Percentiles rank a stretch among this genome's conserved stretches.
phyloP scores from a whole-genome alignment of 2,797 vertebrate species.

The Carcharodon carcharias region DNA sequence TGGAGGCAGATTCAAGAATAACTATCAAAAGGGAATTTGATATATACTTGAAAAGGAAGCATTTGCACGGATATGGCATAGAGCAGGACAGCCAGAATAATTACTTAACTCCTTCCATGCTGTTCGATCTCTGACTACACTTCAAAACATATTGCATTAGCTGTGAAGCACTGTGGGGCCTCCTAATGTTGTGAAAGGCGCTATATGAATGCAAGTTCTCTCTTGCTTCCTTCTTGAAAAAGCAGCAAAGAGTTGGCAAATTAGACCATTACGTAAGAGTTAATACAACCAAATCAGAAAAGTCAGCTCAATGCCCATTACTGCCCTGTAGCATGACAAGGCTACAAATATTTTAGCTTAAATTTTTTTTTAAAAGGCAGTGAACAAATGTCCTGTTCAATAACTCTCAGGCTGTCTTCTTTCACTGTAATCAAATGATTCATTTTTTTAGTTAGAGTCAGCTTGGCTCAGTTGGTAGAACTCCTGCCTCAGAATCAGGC shows the following conservation, averaged over 20 bases:
- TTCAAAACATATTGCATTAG: background rate
- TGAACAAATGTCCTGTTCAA: too few relatives aligned
- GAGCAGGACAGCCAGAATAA: background rate
- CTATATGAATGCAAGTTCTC: background rate
- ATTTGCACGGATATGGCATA: background rate
- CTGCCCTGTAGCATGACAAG: background rate
- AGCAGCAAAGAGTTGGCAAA: background rate
- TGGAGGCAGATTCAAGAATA: background rate
- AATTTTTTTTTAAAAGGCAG: background rate
- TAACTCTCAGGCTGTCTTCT: background rate
- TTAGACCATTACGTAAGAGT: background rate
- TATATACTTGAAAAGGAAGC: background rate
- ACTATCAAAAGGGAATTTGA: background rate
- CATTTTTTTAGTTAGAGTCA: background rate
- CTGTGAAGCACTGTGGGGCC: background rate
- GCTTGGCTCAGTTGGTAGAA: background rate
- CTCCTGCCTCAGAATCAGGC: background rate
- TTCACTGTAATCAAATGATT: background rate
- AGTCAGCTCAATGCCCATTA: background rate
- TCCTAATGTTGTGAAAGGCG: background rate
- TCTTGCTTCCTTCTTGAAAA: background rate
- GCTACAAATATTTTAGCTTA: background rate
- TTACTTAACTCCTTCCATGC: background rate
- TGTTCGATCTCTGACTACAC: background rate
- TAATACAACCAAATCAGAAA: background rate